Evolutionary conservation across 2,888 invertebrate genomes (phyloP).

Genomic region (Sipha maydis): DNA sequence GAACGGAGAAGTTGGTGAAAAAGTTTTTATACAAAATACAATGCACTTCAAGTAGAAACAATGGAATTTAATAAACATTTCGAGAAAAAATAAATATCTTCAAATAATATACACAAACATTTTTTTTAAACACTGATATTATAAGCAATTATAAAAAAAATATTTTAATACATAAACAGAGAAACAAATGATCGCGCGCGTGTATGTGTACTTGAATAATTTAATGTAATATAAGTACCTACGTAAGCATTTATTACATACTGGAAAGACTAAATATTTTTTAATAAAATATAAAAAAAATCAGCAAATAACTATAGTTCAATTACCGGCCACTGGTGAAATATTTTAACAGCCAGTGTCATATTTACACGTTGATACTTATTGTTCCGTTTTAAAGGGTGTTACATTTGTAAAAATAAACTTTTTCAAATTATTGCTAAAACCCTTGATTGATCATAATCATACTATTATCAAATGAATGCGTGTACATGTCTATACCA

Average conservation of each 20-base stretch:
- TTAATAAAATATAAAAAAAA: too few species aligned
- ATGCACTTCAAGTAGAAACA: neutral
- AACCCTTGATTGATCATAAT: too few species aligned
- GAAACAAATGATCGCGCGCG: neutral
- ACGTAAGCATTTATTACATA: neutral
- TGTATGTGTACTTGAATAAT: neutral
- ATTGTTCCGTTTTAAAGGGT: too few species aligned
- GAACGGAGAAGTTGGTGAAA: neutral
- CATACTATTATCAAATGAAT: too few species aligned
- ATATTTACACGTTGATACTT: too few species aligned
- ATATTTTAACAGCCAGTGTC: too few species aligned
- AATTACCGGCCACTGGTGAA: too few species aligned
- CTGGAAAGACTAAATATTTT: neutral
- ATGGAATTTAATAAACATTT: constrained; percentile 2
- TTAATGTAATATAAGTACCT: neutral
- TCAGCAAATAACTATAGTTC: too few species aligned
- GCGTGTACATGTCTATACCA: too few species aligned
- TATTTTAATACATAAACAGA: neutral
- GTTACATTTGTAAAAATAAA: too few species aligned
- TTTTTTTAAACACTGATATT: neutral
- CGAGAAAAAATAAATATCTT: neutral
- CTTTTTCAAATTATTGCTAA: too few species aligned
- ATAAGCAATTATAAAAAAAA: neutral
- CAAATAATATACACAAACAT: neutral
- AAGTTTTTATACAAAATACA: constrained; percentile 12